Conservation (phyloP, 1,140 invertebrate species). For the Dufourea novaeangliae region DNA sequence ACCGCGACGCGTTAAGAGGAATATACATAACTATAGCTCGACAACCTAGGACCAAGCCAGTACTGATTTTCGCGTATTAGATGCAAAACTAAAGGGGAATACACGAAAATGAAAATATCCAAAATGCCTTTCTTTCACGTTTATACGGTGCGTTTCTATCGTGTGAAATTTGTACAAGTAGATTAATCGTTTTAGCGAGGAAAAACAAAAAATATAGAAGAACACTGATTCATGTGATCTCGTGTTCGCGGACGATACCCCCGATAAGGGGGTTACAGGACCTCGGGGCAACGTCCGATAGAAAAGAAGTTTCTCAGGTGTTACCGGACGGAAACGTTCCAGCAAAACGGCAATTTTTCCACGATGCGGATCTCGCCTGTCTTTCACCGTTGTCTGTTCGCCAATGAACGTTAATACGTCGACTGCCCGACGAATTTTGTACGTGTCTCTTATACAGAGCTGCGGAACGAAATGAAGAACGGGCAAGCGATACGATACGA, state of each 20-base stretch:
- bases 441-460: too few species aligned
- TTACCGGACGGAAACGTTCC: slow-evolving; percentile 35
- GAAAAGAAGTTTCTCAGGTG: slow-evolving; percentile 31
- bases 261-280: too few species aligned
- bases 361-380: too few species aligned
- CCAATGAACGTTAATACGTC: too few species aligned
- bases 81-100: slow-evolving; percentile 1
- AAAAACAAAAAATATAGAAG: neutral
- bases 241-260: neutral
- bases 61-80: slow-evolving; percentile 31
- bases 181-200: slow-evolving; percentile 25
- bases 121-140: slow-evolving; percentile 56
- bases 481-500: too few species aligned
- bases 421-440: too few species aligned
- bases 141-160: slow-evolving; percentile 51
- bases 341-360: too few species aligned
- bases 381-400: too few species aligned
- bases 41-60: slow-evolving; percentile 21
- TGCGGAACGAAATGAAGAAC: too few species aligned
- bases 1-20: slow-evolving; percentile 5
- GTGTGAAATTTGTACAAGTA: slow-evolving; percentile 39
- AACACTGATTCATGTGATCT: neutral
- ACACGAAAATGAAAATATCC: slow-evolving; percentile 32
- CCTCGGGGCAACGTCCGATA: neutral
- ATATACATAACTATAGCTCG: slow-evolving; percentile 38